Base-by-base conservation (phyloP, 2,113 vertebrate genomes). In the Halcyon malimbica region DNA sequence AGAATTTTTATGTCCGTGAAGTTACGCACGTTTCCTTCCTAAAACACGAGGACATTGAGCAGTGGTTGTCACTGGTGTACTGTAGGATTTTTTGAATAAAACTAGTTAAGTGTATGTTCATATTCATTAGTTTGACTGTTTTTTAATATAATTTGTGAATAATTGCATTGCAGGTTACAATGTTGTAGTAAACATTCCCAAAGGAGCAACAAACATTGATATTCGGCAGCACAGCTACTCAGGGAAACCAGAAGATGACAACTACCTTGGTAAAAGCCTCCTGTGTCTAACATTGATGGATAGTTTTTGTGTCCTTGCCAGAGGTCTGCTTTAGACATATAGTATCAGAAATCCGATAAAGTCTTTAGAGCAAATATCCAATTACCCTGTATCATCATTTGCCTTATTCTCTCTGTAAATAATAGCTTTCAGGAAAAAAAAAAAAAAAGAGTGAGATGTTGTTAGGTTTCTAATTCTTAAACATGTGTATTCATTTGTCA, bases 171-270 rank as follows among this genome's bases (percentile, higher is more conserved):
- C 91, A 99, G 99, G 99, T 94, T 99, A 99, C 97, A 99, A 99
- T 86, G 96, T 98, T 13, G 97, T 99, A 84, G 98, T 99, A 77
- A 98, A 98, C 92, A 99, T 99, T 97, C 99, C 99, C 54, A 97
- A 98, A n/a, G 99, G 99, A 97, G 99, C 99, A 88, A 99, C 99
- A 87, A 99, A 99, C 95, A 98, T 99, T 92, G 99, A 99, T 83
- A 98, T 99, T 97, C 98, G 69, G 82, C 99, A 99, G 96, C 98
- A 99, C 98, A 99, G 99, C 98, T 99, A 99, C 97, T 99, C 99
- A 80, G 99, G 99, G 92, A 99, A 98, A 90, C 98, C 99, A 87
- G 99, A 99, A 96, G 99, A 99, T 96, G 99, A 99, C 98, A 99
- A 98, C 98, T 99, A 99, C 97, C 99, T 99, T 91, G 99, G 99